These are phyloP conservation scores for Drosophila lowei DNA, from an alignment of 1,140 invertebrate genomes.

Conservation along the genomic window DNA sequence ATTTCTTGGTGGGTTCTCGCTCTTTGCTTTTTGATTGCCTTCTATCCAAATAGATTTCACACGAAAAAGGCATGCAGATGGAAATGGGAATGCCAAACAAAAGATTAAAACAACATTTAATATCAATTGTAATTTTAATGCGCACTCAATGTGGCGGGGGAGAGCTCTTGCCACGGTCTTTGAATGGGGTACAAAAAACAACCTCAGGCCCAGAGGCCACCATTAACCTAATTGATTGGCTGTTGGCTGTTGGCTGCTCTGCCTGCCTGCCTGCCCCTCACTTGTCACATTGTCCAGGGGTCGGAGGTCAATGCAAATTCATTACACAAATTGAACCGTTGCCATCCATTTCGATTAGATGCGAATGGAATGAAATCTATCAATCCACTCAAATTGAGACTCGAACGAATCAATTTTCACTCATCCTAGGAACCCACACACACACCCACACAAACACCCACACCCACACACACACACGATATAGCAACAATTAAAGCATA, in stretches of 20 bases:
- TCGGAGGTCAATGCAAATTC: conserved; percentile 58
- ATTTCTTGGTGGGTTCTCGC: conserved; percentile 7
- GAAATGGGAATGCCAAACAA: background rate
- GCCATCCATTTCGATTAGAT: conserved; percentile 27
- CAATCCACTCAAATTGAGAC: conserved; percentile 1
- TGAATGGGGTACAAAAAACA: background rate
- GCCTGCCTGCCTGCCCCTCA: conserved; percentile 12
- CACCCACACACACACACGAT: too few species aligned
- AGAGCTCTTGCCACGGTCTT: too few species aligned
- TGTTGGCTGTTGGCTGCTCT: too few species aligned
- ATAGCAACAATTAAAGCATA: too few species aligned
- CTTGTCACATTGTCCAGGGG: conserved; percentile 25
- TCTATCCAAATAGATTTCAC: conserved; percentile 40
- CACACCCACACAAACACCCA: too few species aligned
- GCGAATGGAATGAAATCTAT: background rate
- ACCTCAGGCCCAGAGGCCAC: conserved; percentile 14
- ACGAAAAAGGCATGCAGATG: conserved; percentile 15
- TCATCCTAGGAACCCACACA: too few species aligned
- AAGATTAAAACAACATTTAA: conserved; percentile 15
- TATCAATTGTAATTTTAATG: conserved; percentile 47
- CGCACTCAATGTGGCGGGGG: conserved; percentile 5
- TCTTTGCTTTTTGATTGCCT: conserved; percentile 18
- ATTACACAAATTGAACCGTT: conserved; percentile 63
- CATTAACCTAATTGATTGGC: conserved; percentile 71
- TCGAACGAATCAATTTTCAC: background rate